These are phyloP conservation scores for Apteryx owenii DNA, from an alignment of 2,113 vertebrate genomes.

Conservation along the genomic window DNA sequence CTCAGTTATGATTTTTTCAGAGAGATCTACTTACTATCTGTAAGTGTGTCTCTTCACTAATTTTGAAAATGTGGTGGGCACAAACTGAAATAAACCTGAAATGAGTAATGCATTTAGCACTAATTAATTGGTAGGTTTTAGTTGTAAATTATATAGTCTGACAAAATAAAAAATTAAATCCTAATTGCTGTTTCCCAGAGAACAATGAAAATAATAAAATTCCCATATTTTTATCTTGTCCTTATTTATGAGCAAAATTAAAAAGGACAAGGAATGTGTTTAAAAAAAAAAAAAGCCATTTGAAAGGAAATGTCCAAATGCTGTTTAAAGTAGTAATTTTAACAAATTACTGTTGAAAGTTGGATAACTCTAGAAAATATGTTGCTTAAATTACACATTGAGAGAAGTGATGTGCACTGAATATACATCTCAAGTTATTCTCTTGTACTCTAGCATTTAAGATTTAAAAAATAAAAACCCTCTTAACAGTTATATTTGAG, in stretches of 20 bases:
- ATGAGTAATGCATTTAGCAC: not conserved
- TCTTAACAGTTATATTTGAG: too few species aligned
- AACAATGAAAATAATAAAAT: not conserved
- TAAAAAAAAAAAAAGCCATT: not conserved
- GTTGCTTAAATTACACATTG: not conserved
- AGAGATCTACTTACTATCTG: not conserved
- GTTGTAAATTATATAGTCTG: not conserved
- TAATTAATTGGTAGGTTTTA: not conserved
- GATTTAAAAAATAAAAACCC: not conserved
- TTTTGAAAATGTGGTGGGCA: not conserved
- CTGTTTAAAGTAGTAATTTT: not conserved
- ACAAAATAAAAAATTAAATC: not conserved
- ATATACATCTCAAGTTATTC: not conserved
- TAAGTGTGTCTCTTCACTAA: not conserved
- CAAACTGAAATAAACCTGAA: not conserved
- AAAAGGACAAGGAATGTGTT: not conserved
- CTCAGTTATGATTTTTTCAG: not conserved
- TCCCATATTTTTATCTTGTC: not conserved
- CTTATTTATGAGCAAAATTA: not conserved
- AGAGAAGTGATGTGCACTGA: not conserved
- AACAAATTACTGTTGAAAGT: not conserved
- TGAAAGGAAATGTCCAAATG: not conserved
- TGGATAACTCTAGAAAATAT: not conserved
- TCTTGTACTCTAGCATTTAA: not conserved
- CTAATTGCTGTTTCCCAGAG: not conserved